These are phyloP conservation scores for Aepyceros melampus DNA, from an alignment of 2,113 vertebrate species.

Conservation along the genomic window DNA sequence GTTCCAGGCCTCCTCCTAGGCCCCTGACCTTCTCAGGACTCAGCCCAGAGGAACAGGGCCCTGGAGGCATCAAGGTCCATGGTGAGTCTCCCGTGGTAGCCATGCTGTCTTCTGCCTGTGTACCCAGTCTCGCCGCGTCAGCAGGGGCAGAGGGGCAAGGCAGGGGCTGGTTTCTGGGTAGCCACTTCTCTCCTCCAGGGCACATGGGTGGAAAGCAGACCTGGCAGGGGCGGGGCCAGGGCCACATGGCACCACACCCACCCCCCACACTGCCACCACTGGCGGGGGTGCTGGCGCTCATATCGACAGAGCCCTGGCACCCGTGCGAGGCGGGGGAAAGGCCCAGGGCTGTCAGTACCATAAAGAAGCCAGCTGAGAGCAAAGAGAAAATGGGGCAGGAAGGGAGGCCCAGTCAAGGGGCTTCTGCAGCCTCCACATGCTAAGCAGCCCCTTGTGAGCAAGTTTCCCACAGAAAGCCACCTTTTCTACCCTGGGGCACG, in stretches of 20 bases:
- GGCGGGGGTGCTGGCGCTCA: not conserved
- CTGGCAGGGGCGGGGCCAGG: not conserved
- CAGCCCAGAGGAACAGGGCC: not conserved
- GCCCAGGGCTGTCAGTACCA: not conserved
- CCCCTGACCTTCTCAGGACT: not conserved
- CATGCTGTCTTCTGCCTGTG: not conserved
- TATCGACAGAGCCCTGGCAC: not conserved
- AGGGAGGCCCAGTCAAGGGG: not conserved
- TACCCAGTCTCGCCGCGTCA: not conserved
- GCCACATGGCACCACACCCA: not conserved
- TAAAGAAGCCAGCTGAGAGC: not conserved
- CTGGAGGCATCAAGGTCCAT: constrained; percentile 55
- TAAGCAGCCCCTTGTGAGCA: not conserved
- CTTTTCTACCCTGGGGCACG: not conserved
- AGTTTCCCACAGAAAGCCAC: not conserved
- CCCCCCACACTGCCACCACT: not conserved
- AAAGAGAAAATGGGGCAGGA: not conserved
- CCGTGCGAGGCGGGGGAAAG: not conserved
- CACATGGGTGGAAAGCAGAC: not conserved
- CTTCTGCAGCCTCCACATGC: not conserved
- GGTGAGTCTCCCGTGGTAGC: not conserved
- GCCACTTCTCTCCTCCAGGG: not conserved
- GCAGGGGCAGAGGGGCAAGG: not conserved
- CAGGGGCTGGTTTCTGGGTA: not conserved
- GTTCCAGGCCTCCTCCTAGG: not conserved